phyloP scores from a whole-genome alignment of 2,888 invertebrate species.

The Erebia aethiops region DNA sequence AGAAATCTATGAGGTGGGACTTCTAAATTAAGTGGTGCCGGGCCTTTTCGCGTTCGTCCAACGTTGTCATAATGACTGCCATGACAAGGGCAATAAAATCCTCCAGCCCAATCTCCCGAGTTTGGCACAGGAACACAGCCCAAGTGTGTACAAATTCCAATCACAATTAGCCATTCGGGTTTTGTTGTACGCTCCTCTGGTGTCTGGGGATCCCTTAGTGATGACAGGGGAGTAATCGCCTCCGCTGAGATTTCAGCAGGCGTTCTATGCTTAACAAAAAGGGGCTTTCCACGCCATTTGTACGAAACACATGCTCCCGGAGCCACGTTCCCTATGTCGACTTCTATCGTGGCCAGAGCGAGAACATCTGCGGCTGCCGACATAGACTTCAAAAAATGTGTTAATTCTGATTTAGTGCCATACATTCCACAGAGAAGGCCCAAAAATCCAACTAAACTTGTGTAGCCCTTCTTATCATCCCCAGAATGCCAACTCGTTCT shows the following conservation, averaged over 20 bases:
- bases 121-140: conserved; percentile 92
- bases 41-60: conserved; percentile 89
- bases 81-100: conserved; percentile 92
- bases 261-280: conserved; percentile 89
- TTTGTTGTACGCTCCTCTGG: conserved; percentile 85
- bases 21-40: conserved; percentile 88
- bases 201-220: conserved; percentile 87
- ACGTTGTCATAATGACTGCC: conserved; percentile 91
- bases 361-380: conserved; percentile 88
- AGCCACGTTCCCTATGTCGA: conserved; percentile 86
- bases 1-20: conserved; percentile 85
- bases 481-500: conserved; percentile 63
- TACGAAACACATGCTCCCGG: conserved; percentile 85
- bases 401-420: conserved; percentile 82
- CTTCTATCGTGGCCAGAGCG: conserved; percentile 89
- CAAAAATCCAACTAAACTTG: conserved; percentile 79
- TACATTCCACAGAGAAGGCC: conserved; percentile 84
- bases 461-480: conserved; percentile 66
- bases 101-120: conserved; percentile 85
- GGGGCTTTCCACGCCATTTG: conserved; percentile 93
- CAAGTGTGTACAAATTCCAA: conserved; percentile 92
- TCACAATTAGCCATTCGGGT: conserved; percentile 89
- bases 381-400: conserved; percentile 84
- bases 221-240: conserved; percentile 81
- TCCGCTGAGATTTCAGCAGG: conserved; percentile 85